phyloP scores from a whole-genome alignment of 2,113 vertebrate genomes.

The Meriones unguiculatus region DNA sequence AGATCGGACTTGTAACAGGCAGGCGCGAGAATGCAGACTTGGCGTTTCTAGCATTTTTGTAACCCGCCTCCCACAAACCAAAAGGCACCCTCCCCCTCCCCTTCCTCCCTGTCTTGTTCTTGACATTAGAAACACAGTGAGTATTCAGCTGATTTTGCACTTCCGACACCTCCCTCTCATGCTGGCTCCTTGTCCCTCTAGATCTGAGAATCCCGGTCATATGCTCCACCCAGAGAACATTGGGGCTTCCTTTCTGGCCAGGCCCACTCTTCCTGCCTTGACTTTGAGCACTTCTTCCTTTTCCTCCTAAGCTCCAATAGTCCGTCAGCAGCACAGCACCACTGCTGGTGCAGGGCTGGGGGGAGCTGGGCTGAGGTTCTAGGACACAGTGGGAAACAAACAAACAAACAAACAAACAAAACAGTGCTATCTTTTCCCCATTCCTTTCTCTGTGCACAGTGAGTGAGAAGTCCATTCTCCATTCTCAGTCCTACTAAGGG shows the following conservation, averaged over 20 bases:
- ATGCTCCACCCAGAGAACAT: constrained; percentile 71
- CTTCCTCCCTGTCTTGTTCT: constrained; percentile 73
- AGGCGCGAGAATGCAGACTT: constrained; percentile 63
- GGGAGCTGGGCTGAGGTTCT: neutral
- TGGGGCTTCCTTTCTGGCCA: constrained; percentile 63
- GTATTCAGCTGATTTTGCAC: constrained; percentile 79
- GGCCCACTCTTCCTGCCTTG: constrained; percentile 67
- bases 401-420: neutral
- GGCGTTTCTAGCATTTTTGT: constrained; percentile 61
- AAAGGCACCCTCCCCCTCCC: constrained; percentile 74
- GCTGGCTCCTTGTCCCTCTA: constrained; percentile 71
- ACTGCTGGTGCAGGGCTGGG: neutral
- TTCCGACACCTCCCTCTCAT: constrained; percentile 83
- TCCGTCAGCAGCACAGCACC: constrained; percentile 60
- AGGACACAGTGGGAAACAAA: neutral
- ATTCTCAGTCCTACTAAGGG: neutral
- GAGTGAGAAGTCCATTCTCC: neutral
- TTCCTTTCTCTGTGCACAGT: neutral
- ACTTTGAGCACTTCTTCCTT: constrained; percentile 78
- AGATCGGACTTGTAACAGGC: neutral
- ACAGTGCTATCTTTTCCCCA: neutral
- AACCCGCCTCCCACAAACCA: constrained; percentile 78
- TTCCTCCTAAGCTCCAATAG: constrained; percentile 76
- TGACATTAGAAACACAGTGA: constrained; percentile 82
- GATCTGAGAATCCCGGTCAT: constrained; percentile 79